Percentiles rank a stretch among this genome's conserved stretches.
These are phyloP conservation scores for Mamestra brassicae DNA, from an alignment of 2,888 invertebrate genomes.

Conservation along the genomic window DNA sequence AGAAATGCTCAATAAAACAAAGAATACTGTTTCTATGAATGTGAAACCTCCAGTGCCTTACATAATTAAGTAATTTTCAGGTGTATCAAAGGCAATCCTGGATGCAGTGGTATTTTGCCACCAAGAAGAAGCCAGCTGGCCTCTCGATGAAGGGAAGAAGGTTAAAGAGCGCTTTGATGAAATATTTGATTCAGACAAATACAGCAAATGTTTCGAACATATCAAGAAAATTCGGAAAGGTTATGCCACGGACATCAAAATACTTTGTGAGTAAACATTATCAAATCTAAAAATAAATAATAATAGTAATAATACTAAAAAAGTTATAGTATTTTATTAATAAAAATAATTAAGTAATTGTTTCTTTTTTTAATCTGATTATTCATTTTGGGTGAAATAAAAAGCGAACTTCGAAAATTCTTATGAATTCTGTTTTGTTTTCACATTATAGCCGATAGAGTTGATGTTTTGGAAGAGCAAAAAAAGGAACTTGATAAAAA, in stretches of 20 bases:
- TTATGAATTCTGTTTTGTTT: not conserved
- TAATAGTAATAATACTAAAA: not conserved
- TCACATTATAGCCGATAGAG: slow-evolving; percentile 83
- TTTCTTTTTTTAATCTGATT: not conserved
- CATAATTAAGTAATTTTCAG: slow-evolving; percentile 86
- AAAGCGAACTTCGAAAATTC: not conserved
- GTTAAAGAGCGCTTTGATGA: slow-evolving; percentile 99
- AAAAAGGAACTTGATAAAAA: slow-evolving; percentile 92
- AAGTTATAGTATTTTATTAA: not conserved
- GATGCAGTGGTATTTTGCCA: slow-evolving; percentile 99
- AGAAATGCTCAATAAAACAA: not conserved
- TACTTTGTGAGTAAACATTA: slow-evolving; percentile 84
- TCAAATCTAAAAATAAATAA: not conserved
- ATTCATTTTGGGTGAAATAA: not conserved
- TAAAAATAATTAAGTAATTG: not conserved
- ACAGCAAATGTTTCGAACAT: slow-evolving; percentile 96
- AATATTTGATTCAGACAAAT: slow-evolving; percentile 98
- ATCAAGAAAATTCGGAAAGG: slow-evolving; percentile 93
- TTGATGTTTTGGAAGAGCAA: slow-evolving; percentile 88
- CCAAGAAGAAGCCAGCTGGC: slow-evolving; percentile 99
- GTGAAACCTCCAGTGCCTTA: not conserved
- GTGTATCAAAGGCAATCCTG: slow-evolving; percentile 98
- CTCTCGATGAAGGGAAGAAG: slow-evolving; percentile 97
- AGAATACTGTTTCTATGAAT: not conserved
- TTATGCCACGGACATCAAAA: slow-evolving; percentile 88